Evolutionary conservation across 2,113 vertebrate species (phyloP).

Genomic region (Oenanthe oenanthe): DNA sequence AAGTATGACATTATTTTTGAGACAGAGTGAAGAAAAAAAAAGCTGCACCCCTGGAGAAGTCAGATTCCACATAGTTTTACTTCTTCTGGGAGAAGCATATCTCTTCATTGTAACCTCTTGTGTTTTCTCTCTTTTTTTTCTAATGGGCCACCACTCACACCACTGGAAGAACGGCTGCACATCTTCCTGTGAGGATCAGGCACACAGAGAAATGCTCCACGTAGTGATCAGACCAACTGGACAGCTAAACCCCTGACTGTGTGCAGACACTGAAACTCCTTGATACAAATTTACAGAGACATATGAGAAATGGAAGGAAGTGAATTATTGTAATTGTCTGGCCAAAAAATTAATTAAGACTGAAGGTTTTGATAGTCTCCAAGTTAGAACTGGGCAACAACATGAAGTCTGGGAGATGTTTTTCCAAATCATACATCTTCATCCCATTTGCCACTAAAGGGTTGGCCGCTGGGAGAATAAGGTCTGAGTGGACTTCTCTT

Average conservation of each 20-base stretch:
- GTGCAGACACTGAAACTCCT: background rate
- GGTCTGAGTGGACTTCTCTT: background rate
- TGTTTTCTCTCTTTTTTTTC: background rate
- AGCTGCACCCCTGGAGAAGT: background rate
- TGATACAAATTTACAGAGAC: background rate
- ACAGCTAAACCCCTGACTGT: background rate
- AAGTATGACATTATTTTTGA: slow-evolving; percentile 29
- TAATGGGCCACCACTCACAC: background rate
- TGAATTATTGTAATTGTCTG: background rate
- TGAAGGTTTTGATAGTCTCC: background rate
- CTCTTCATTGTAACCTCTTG: background rate
- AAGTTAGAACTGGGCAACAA: background rate
- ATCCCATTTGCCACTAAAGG: background rate
- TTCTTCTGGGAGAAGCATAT: background rate
- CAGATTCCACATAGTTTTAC: slow-evolving; percentile 5
- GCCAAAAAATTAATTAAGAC: background rate
- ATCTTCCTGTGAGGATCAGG: background rate
- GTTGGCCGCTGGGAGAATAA: background rate
- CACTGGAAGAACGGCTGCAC: background rate
- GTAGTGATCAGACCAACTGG: background rate
- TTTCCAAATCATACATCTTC: background rate
- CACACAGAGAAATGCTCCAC: background rate
- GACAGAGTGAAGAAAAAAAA: background rate
- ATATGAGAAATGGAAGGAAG: background rate
- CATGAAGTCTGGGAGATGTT: background rate